Evolutionary conservation across 2,888 invertebrate species (phyloP).

Genomic region (Cryptophagus acutangulus): DNA sequence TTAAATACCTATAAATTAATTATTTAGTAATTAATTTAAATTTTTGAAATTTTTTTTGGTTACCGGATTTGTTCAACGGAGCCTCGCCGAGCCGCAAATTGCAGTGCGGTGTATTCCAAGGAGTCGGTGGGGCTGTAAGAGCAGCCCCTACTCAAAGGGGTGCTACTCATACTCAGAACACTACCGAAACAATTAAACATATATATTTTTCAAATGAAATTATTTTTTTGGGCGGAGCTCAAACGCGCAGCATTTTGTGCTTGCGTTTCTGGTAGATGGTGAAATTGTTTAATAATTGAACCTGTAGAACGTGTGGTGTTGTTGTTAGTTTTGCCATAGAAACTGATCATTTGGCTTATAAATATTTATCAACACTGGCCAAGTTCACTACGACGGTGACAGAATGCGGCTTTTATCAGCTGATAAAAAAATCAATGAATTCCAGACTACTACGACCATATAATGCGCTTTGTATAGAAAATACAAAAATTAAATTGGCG

Average conservation of each 20-base stretch:
- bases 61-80: conserved; percentile 42
- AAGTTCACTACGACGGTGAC: no score
- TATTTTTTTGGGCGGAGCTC: neutral
- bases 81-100: conserved; percentile 40
- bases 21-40: neutral
- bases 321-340: no score
- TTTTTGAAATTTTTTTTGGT: neutral
- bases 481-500: no score
- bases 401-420: no score
- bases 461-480: no score
- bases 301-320: no score
- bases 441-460: no score
- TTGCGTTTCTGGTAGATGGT: neutral
- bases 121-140: conserved; percentile 39
- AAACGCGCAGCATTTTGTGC: neutral
- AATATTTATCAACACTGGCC: no score
- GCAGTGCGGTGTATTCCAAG: conserved; percentile 40
- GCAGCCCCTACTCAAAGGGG: conserved; percentile 30
- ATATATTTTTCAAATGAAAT: neutral
- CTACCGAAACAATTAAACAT: neutral
- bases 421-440: no score
- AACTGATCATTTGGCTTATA: no score
- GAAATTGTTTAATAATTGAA: no score
- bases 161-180: conserved; percentile 11
- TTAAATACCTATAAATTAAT: conserved; percentile 36